Evolutionary conservation across 2,113 vertebrate genomes (phyloP).

Genomic region (Oryzias melastigma): DNA sequence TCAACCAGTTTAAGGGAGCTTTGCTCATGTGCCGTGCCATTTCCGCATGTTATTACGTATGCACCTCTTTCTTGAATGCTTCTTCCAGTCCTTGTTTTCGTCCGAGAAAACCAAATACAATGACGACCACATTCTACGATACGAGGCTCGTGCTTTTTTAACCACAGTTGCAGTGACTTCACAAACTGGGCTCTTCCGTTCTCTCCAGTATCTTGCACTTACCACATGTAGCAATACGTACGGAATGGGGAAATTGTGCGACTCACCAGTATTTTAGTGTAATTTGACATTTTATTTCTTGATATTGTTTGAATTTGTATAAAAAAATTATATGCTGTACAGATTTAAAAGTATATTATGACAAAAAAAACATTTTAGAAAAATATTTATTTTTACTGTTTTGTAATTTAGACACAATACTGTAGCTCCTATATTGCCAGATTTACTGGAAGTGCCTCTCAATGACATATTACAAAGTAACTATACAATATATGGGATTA

Average conservation of each 20-base stretch:
- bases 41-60: slow-evolving; percentile 38
- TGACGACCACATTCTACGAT: slow-evolving; percentile 58
- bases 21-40: slow-evolving; percentile 54
- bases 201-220: slow-evolving; percentile 84
- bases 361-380: slow-evolving; percentile 79
- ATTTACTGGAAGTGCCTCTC: slow-evolving; percentile 96
- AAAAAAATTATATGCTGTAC: slow-evolving; percentile 87
- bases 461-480: slow-evolving; percentile 88
- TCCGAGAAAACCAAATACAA: slow-evolving; percentile 68
- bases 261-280: slow-evolving; percentile 83
- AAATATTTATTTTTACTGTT: slow-evolving; percentile 96
- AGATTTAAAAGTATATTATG: slow-evolving; percentile 80
- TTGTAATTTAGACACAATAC: slow-evolving; percentile 92
- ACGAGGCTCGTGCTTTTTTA: slow-evolving; percentile 74
- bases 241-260: slow-evolving; percentile 68
- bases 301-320: slow-evolving; percentile 88
- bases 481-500: slow-evolving; percentile 88
- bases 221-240: slow-evolving; percentile 88
- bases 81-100: slow-evolving; percentile 46
- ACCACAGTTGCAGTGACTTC: slow-evolving; percentile 71
- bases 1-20: slow-evolving; percentile 32
- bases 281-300: slow-evolving; percentile 77
- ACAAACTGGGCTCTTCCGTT: slow-evolving; percentile 74
- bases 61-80: slow-evolving; percentile 57
- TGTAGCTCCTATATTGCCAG: slow-evolving; percentile 88